phyloP scores from a whole-genome alignment of 2,113 vertebrate genomes.

The Oreochromis aureus region DNA sequence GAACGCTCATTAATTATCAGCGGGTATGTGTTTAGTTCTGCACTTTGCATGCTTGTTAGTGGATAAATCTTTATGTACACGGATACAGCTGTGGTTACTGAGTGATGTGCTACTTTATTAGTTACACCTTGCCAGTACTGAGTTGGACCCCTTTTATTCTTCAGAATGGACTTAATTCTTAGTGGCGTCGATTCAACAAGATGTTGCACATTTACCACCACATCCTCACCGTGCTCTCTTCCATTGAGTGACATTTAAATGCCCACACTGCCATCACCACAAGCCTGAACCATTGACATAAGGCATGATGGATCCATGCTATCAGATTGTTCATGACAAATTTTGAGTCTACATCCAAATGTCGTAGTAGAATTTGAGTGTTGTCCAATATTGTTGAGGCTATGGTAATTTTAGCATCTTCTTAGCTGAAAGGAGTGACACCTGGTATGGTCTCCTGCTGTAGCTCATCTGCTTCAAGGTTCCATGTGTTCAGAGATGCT shows the following conservation, averaged over 20 bases:
- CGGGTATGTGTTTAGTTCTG: neutral
- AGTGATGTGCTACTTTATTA: neutral
- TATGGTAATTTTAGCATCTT: fast-evolving
- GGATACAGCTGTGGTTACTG: fast-evolving
- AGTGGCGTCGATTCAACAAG: neutral
- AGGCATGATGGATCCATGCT: neutral
- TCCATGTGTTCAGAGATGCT: neutral
- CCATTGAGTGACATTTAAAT: neutral
- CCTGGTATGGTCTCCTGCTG: neutral
- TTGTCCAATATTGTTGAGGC: neutral
- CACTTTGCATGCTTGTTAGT: neutral
- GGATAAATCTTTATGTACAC: neutral
- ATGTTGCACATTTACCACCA: fast-evolving
- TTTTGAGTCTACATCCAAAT: neutral
- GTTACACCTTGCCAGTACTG: neutral
- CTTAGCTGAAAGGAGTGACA: no score
- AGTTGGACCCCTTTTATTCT: neutral
- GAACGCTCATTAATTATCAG: neutral
- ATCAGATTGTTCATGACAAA: neutral
- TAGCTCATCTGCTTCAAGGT: neutral
- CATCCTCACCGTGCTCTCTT: neutral
- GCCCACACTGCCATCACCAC: neutral
- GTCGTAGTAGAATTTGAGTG: fast-evolving
- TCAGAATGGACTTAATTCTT: neutral
- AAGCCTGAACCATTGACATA: neutral